Evolutionary conservation across 2,113 vertebrate species (phyloP), one percentile per base, ranked within the genome.

Genomic region (Pithys albifrons): DNA sequence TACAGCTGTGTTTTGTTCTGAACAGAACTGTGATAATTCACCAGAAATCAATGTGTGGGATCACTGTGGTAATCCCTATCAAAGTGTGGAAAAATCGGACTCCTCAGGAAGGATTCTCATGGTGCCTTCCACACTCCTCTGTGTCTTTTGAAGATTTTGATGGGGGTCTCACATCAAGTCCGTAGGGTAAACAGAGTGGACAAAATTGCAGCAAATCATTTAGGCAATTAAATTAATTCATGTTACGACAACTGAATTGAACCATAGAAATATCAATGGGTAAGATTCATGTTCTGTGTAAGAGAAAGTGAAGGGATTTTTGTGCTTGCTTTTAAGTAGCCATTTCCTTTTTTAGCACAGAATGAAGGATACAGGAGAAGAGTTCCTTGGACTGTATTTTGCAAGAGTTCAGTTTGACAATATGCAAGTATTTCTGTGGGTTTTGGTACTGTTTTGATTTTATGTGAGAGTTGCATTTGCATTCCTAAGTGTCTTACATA

Each of bases 31-130:
- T 49, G 89, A 5, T 94, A 65, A 87, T 88, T 95, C 87, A 85
- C 49, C 37, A 89, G 48, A 54, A 97, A 88, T 92, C 70, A 74
- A 1, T 88, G 61, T 86, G n/a, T 91, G 52, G n/a, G 16, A 61
- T 95, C 94, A 67, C 91, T 97, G 55, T 84, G 31, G 76, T 95
- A 93, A 93, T 96, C n/a, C 61, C 31, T 95, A 27, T 94, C 59
- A 70, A 86, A 93, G 45, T 57, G 6, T 82, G 87, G 45, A 88
- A 64, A 81, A 62, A 82, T 29, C 46, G 76, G 66, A 93, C 37
- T 65, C 62, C 45, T 92, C 0, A 0, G 43, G 25, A 62, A 95
- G 58, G 89, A 67, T 95, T 91, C 78, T 96, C 6, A 1, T 89
- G 27, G 45, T 87, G 51, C 37, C 9, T 73, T 89, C 16, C 67